Evolutionary conservation across 2,888 invertebrate genomes (phyloP), one percentile per base, ranked within the genome.

Genomic region (Acrobasis suavella): DNA sequence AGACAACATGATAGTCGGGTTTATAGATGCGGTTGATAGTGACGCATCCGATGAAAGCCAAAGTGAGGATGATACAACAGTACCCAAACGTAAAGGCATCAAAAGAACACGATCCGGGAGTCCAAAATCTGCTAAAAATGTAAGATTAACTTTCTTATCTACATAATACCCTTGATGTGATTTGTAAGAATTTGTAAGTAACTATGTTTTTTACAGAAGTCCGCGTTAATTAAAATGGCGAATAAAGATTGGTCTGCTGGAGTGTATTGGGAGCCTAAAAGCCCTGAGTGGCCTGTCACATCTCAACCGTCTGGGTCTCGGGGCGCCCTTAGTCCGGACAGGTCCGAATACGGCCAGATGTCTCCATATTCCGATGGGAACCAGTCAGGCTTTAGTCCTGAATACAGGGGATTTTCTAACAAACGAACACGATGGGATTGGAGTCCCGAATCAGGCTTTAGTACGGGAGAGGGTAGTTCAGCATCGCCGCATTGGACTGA

Each of bases 1-100:
- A 65, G 92, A 92, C 69, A 92, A 91, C 70, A 91, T 91, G 91
- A 85, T 91, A 22, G 87, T 91, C 37, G 90, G 90, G 5, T 91
- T 92, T 68, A 78, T 86, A 50, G 92, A 91, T 65, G 84, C 87
- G 5, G 75, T 86, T 5, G 88, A 89, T 39, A 91, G 88, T 62
- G 91, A 91, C 46, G 83, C 78, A 0, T 81, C 85, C 3, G 91
- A 91, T 14, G 86, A 87, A n/a, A 87, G 85, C 63, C 78, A 77
- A 62, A 86, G 84, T 63, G 87, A 87, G 52, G 83, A 83, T n/a
- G 86, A 86, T 12, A 73, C 68, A 16, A 62, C 71, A 15, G 71
- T 71, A 52, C 66, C 70, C 37, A 70, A 76, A 59, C 80, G 83
- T 56, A 87, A 82, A 69, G 67, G 77, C 52, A 69, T 83, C 7